Evolutionary conservation across 2,113 vertebrate species (phyloP), one percentile per base, ranked within the genome.

Genomic region (Platichthys flesus): DNA sequence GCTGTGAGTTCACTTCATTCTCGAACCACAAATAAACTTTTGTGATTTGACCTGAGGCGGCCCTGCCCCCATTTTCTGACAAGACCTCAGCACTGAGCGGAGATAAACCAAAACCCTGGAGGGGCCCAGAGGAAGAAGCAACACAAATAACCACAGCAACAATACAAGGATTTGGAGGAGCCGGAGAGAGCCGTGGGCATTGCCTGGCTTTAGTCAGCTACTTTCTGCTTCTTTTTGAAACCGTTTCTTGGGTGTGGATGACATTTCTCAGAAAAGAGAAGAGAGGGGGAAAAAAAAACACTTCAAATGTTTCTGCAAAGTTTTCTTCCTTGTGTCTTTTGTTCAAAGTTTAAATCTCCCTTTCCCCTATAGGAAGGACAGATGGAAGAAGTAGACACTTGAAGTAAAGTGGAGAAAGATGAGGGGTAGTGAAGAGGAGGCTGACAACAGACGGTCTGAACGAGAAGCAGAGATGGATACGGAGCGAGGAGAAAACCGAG

Each of bases 81-180:
- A 79, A 89, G 88, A 85, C 88, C 82, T 90, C 84, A 85, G 85
- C 74, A 83, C 64, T 56, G 79, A 88, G 78, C 42, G 0, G 67
- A 90, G 88, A 91, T 90, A 88, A 87, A 88, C 87, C 78, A 66
- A 82, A 90, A 81, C 80, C 87, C 89, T 81, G 51, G 81, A 85
- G 88, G 83, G 66, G 40, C 67, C 54, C 64, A 71, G 85, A 85
- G 76, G 84, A 88, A 81, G 77, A 85, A 67, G 85, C 75, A 83
- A 84, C 86, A 84, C 90, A 90, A 91, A 89, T 87, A 90, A 85
- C 86, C 81, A 85, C 86, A 51, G 74, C 84, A 90, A 91, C 87
- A 92, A 90, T 90, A 90, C 87, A 83, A 78, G 89, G 91, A 91
- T 93, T 91, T 91, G 86, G 82, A 81, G 69, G 75, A 89, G 87